Evolutionary conservation across 2,113 vertebrate genomes (phyloP).

Genomic region (Lipophrys pholis): DNA sequence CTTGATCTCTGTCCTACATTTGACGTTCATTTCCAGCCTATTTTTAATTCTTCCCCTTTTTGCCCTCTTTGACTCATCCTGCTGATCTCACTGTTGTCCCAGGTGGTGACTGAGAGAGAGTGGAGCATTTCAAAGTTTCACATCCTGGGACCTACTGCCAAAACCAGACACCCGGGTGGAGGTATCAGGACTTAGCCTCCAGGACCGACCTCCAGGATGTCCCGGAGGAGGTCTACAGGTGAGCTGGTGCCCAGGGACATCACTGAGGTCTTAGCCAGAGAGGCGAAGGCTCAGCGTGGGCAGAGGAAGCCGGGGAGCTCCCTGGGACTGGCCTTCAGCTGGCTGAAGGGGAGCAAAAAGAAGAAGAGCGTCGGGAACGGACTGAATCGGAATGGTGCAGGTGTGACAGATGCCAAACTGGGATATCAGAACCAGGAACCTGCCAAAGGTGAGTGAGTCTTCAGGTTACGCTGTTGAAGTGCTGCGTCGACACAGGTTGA

Average conservation of each 20-base stretch:
- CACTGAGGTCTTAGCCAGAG: conserved; percentile 81
- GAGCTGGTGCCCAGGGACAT: conserved; percentile 86
- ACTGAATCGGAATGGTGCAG: conserved; percentile 50
- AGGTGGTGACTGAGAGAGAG: conserved; percentile 66
- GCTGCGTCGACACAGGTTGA: not conserved
- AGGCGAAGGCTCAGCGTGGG: conserved; percentile 76
- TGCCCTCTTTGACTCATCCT: conserved; percentile 44
- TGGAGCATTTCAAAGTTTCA: conserved; percentile 12
- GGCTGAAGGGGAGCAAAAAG: conserved; percentile 87
- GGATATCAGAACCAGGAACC: conserved; percentile 57
- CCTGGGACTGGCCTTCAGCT: conserved; percentile 89
- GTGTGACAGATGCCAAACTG: conserved; percentile 54
- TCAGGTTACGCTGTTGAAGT: not conserved
- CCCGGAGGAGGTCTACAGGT: conserved; percentile 81
- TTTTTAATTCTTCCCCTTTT: conserved; percentile 27
- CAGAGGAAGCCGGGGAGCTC: conserved; percentile 82
- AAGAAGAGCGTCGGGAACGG: conserved; percentile 79
- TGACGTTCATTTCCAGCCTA: conserved; percentile 12
- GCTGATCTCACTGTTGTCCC: conserved; percentile 71
- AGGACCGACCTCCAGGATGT: conserved; percentile 76
- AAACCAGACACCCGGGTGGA: conserved; percentile 2
- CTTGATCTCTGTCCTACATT: conserved; percentile 1
- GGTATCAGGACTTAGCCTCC: not conserved
- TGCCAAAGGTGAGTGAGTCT: conserved; percentile 73
- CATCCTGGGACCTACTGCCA: not conserved